Conservation (phyloP, 2,888 invertebrate genomes). For the Argyresthia albistria region DNA sequence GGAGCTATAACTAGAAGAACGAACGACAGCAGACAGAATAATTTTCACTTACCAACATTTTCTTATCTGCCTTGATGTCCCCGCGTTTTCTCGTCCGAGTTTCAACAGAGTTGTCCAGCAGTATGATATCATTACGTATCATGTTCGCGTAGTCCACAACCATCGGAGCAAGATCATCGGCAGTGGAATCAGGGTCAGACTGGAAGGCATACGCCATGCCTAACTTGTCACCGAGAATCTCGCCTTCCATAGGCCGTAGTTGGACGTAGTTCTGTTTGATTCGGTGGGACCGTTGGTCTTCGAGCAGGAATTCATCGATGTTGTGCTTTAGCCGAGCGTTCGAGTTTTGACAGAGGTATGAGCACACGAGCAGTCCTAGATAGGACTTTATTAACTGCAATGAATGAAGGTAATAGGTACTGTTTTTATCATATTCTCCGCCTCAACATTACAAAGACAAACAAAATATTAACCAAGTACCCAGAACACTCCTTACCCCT, state of each 20-base stretch:
- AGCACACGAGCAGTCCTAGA: conserved; percentile 7
- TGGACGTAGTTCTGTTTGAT: conserved; percentile 43
- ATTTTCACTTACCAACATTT: conserved; percentile 26
- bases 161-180: conserved; percentile 43
- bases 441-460: not conserved
- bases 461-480: too few relatives aligned
- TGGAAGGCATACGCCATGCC: conserved; percentile 26
- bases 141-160: conserved; percentile 56
- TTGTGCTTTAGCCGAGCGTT: conserved; percentile 31
- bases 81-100: conserved; percentile 54
- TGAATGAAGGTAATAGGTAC: conserved; percentile 2
- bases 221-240: conserved; percentile 26
- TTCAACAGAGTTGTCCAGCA: conserved; percentile 55
- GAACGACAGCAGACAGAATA: too few relatives aligned
- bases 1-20: too few relatives aligned
- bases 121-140: conserved; percentile 51
- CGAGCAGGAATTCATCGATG: conserved; percentile 35
- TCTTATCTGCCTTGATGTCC: conserved; percentile 37
- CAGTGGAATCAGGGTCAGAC: conserved; percentile 26
- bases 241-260: conserved; percentile 27
- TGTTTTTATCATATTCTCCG: not conserved
- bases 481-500: too few relatives aligned
- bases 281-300: conserved; percentile 38
- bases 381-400: conserved; percentile 31
- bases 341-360: conserved; percentile 2